phyloP scores from a whole-genome alignment of 2,888 invertebrate species.

The Yponomeuta evonymella region DNA sequence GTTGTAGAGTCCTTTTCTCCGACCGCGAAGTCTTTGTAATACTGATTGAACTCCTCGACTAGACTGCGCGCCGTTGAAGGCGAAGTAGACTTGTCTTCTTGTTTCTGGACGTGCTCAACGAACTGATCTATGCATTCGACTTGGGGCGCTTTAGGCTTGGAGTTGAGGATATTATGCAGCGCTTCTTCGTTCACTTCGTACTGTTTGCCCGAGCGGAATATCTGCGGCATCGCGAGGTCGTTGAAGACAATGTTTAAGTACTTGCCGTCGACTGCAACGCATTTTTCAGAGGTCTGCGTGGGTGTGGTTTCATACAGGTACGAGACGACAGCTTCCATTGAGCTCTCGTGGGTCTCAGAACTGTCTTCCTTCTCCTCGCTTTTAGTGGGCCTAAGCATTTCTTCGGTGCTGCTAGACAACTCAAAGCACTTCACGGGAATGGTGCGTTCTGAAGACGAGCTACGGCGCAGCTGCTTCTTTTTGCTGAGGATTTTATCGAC shows the following conservation, averaged over 20 bases:
- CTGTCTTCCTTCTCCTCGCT: background rate
- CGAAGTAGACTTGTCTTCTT: constrained; percentile 46
- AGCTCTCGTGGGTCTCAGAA: constrained; percentile 48
- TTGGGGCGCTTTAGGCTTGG: constrained; percentile 31
- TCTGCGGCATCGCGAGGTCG: constrained; percentile 54
- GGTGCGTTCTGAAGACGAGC: constrained; percentile 37
- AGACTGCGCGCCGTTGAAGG: constrained; percentile 65
- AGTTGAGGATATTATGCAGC: constrained; percentile 29
- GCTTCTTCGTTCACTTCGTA: constrained; percentile 68
- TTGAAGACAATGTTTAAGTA: constrained; percentile 65
- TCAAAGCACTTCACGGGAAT: constrained; percentile 66
- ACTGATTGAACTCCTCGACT: constrained; percentile 62
- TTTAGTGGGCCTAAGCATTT: constrained; percentile 34
- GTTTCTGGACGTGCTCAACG: constrained; percentile 49
- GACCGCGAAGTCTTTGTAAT: constrained; percentile 49
- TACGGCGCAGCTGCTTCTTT: constrained; percentile 53
- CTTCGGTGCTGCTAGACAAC: constrained; percentile 63
- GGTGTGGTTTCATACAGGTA: constrained; percentile 38
- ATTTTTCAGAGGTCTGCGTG: constrained; percentile 48
- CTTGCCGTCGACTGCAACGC: constrained; percentile 58
- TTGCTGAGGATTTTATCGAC: constrained; percentile 54
- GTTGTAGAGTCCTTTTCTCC: constrained; percentile 30
- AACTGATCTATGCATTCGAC: constrained; percentile 45
- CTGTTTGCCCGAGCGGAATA: constrained; percentile 59
- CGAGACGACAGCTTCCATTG: constrained; percentile 22